These are phyloP conservation scores for Turritopsis dohrnii DNA, from an alignment of 30 jellyfish, hydroid and myxozoan species.

Conservation along the genomic window DNA sequence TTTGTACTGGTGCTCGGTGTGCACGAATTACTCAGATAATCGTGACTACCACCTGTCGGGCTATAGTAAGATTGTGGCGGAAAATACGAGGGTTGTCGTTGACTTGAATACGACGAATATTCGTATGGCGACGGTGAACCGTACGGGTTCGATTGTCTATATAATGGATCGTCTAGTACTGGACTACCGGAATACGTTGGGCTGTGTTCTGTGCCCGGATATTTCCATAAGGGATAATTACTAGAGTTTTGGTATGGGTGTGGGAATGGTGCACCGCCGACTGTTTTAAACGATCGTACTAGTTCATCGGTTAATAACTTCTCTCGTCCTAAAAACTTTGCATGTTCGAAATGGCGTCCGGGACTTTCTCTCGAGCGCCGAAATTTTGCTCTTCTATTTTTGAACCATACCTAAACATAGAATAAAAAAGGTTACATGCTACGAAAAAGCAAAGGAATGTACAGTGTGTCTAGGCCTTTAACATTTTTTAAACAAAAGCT, in stretches of 20 bases:
- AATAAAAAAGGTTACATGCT: background rate
- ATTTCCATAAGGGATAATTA: slow-evolving; percentile 90
- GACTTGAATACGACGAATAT: slow-evolving; percentile 69
- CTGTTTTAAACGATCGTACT: slow-evolving; percentile 79
- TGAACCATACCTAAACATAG: slow-evolving; percentile 87
- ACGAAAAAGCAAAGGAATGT: background rate
- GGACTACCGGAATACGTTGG: slow-evolving; percentile 59
- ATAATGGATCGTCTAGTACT: slow-evolving; percentile 52
- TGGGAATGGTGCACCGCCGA: slow-evolving; percentile 56
- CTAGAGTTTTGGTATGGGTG: slow-evolving; percentile 81
- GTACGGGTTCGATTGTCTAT: slow-evolving; percentile 75
- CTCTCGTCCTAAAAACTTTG: slow-evolving; percentile 81
- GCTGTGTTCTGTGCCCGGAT: slow-evolving; percentile 70
- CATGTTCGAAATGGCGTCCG: slow-evolving; percentile 79
- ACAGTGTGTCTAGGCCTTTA: background rate
- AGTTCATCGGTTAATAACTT: slow-evolving; percentile 85
- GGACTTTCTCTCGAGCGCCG: slow-evolving; percentile 98
- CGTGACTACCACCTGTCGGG: slow-evolving; percentile 83
- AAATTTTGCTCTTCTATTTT: slow-evolving; percentile 93
- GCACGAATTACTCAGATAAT: slow-evolving; percentile 58
- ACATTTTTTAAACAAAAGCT: too few species aligned
- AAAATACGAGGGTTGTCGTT: slow-evolving; percentile 71
- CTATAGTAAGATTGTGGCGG: slow-evolving; percentile 78
- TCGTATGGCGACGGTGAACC: slow-evolving; percentile 73
- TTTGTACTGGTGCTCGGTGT: slow-evolving; percentile 80